phyloP scores from a whole-genome alignment of 2,888 invertebrate species.

The Tetragnatha montana region DNA sequence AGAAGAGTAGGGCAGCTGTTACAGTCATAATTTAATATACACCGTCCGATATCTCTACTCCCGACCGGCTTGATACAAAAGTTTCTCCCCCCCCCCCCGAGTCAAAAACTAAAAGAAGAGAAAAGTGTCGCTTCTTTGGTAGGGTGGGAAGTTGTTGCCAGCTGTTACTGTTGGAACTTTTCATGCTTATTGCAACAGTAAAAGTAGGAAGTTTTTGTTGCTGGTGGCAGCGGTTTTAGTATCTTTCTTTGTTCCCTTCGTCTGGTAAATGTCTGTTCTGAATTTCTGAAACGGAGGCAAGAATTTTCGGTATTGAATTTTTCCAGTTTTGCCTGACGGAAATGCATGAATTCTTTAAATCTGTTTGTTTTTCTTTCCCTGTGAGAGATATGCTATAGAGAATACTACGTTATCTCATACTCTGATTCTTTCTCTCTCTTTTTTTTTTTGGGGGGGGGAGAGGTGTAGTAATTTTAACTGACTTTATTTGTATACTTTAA shows the following conservation, averaged over 20 bases:
- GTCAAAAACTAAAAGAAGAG: not conserved
- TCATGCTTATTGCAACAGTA: slow-evolving; percentile 52
- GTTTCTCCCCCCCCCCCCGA: not conserved
- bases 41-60: slow-evolving; percentile 51
- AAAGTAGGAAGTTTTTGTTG: slow-evolving; percentile 48
- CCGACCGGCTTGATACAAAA: slow-evolving; percentile 41
- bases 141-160: slow-evolving; percentile 38
- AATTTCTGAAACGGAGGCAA: not conserved
- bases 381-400: no score
- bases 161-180: slow-evolving; percentile 62
- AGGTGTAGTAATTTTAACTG: no score
- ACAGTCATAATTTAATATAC: slow-evolving; percentile 68
- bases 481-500: no score
- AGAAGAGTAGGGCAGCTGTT: slow-evolving; percentile 50
- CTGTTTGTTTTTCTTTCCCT: not conserved
- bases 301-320: slow-evolving; percentile 46
- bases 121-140: slow-evolving; percentile 21
- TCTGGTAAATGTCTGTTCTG: slow-evolving; percentile 20
- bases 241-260: slow-evolving; percentile 27
- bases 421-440: not conserved
- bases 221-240: slow-evolving; percentile 37
- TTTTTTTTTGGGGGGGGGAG: not conserved
- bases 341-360: slow-evolving; percentile 29
- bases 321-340: slow-evolving; percentile 26
- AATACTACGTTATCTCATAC: no score